phyloP scores from a whole-genome alignment of 2,888 invertebrate species.

The Podotricha telesiphe region DNA sequence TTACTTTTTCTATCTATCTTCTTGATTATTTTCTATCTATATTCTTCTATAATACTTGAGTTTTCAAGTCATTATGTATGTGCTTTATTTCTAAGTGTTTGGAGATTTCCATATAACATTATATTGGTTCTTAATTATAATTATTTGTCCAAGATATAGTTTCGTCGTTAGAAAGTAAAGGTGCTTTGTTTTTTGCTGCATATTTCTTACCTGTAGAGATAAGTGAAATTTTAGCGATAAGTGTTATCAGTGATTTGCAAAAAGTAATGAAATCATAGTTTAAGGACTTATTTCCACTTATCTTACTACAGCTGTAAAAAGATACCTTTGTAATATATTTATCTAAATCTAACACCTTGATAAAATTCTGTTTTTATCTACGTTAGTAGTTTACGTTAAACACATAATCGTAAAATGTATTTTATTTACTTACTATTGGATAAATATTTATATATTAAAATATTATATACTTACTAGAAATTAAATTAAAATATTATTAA shows the following conservation, averaged over 20 bases:
- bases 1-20: constrained; percentile 5
- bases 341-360: not conserved
- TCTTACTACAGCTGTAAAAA: constrained; percentile 19
- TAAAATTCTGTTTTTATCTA: not conserved
- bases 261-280: constrained; percentile 64
- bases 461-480: not conserved
- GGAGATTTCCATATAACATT: not conserved
- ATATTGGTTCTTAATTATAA: not conserved
- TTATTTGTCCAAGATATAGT: not conserved
- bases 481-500: not conserved
- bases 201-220: constrained; percentile 54
- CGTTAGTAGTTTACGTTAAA: too few relatives aligned
- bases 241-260: constrained; percentile 63
- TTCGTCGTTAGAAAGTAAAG: not conserved
- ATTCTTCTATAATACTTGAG: too few relatives aligned
- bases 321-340: not conserved
- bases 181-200: constrained; percentile 41
- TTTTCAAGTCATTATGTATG: too few relatives aligned
- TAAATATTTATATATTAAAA: not conserved
- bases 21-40: too few relatives aligned
- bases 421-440: not conserved
- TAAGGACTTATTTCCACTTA: constrained; percentile 41
- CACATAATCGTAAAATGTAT: too few relatives aligned
- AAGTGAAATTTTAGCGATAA: constrained; percentile 57
- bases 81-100: too few relatives aligned